Evolutionary conservation across 2,113 vertebrate genomes (phyloP).

Genomic region (Leucosticte australis): DNA sequence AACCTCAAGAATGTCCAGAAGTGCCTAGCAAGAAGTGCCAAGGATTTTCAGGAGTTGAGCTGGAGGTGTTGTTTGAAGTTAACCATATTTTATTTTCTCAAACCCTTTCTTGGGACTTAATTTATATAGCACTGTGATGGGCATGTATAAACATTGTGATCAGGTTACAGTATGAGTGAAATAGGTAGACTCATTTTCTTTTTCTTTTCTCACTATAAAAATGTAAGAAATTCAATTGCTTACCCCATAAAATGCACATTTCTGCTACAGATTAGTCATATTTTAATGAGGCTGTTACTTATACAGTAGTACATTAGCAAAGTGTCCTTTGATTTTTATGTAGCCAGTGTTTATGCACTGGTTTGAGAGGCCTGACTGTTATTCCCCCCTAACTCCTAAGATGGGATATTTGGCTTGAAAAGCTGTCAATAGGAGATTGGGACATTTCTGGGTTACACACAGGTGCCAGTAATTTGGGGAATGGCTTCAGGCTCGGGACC

Average conservation of each 20-base stretch:
- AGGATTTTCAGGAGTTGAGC: conserved; percentile 64
- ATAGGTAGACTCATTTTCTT: conserved; percentile 52
- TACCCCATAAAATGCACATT: conserved; percentile 46
- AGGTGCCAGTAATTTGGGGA: background rate
- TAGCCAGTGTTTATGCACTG: background rate
- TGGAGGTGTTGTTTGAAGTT: conserved; percentile 78
- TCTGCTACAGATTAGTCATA: conserved; percentile 12
- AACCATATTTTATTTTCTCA: conserved; percentile 72
- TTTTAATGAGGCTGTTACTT: conserved; percentile 68
- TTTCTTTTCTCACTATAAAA: conserved; percentile 54
- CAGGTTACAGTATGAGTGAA: conserved; percentile 45
- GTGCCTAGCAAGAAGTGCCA: background rate
- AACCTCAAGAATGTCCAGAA: background rate
- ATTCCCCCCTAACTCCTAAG: background rate
- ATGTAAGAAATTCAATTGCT: conserved; percentile 53
- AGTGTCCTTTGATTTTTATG: conserved; percentile 69
- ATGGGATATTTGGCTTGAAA: background rate
- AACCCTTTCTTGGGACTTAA: conserved; percentile 60
- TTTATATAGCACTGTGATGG: conserved; percentile 63
- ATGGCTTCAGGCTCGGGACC: accelerated
- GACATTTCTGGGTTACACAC: background rate
- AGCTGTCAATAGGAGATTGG: accelerated
- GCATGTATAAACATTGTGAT: conserved; percentile 71
- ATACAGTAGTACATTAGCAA: conserved; percentile 66
- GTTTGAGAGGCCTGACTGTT: background rate